A percentile compares a stretch with the other conserved stretches of the same genome.
Evolutionary conservation across 2,797 vertebrate genomes (phyloP).

Genomic region (Coregonus ussuriensis): DNA sequence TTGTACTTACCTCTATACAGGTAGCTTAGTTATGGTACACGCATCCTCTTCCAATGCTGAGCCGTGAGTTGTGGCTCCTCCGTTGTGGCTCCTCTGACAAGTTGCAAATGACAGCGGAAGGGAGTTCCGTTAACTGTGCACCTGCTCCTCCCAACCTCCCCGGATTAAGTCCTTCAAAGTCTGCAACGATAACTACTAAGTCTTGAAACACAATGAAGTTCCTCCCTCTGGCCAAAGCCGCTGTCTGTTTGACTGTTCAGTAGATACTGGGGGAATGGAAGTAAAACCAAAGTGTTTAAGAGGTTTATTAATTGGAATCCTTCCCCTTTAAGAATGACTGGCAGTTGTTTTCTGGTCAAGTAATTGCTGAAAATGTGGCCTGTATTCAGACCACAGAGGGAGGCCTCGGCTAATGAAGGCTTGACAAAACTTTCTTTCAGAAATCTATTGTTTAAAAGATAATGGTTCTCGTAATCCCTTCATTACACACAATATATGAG

Average conservation of each 20-base stretch:
- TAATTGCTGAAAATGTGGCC: slow-evolving; percentile 91
- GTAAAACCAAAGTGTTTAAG: slow-evolving; percentile 86
- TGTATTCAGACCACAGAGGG: slow-evolving; percentile 76
- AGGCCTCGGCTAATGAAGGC: slow-evolving; percentile 80
- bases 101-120: slow-evolving; percentile 56
- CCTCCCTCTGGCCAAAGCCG: slow-evolving; percentile 68
- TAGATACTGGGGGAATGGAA: slow-evolving; percentile 68
- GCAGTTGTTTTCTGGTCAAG: slow-evolving; percentile 90
- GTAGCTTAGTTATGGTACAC: not conserved
- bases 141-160: slow-evolving; percentile 63
- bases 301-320: slow-evolving; percentile 92
- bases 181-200: slow-evolving; percentile 53
- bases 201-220: slow-evolving; percentile 49
- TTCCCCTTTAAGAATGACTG: slow-evolving; percentile 96
- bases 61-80: slow-evolving; percentile 16
- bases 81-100: slow-evolving; percentile 38
- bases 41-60: slow-evolving; percentile 12
- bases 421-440: slow-evolving; percentile 84
- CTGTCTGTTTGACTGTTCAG: slow-evolving; percentile 62
- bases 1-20: not conserved
- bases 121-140: slow-evolving; percentile 55
- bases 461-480: slow-evolving; percentile 80
- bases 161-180: slow-evolving; percentile 54
- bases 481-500: slow-evolving; percentile 72
- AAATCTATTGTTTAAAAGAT: slow-evolving; percentile 82